phyloP scores from a whole-genome alignment of 2,888 invertebrate species.

The Lasioglossum marginatum region DNA sequence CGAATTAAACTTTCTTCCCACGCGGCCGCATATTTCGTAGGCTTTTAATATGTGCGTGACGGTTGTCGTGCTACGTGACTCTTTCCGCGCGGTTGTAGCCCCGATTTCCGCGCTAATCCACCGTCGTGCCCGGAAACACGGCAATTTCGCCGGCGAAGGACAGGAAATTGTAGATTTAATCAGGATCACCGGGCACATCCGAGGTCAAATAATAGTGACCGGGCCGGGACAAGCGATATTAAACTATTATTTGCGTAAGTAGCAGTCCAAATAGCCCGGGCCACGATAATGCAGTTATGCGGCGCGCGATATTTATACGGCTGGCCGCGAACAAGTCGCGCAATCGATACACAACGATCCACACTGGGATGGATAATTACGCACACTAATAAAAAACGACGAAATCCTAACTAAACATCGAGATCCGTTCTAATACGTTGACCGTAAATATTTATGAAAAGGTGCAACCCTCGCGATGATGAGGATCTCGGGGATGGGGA shows the following conservation, averaged over 20 bases:
- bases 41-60: conserved; percentile 7
- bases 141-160: not conserved
- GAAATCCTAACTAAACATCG: not conserved
- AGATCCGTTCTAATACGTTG: not conserved
- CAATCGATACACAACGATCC: conserved; percentile 38
- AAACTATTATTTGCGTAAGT: conserved; percentile 58
- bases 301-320: conserved; percentile 52
- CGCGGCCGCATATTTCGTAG: conserved; percentile 11
- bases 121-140: not conserved
- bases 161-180: conserved; percentile 45
- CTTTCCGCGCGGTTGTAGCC: not conserved
- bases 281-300: conserved; percentile 53
- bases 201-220: conserved; percentile 50
- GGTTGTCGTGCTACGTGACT: not conserved
- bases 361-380: not conserved
- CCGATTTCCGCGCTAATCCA: conserved; percentile 3
- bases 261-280: conserved; percentile 55
- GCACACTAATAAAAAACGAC: not conserved
- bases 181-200: conserved; percentile 32
- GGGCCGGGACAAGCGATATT: conserved; percentile 43
- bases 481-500: not conserved
- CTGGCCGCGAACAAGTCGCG: conserved; percentile 38
- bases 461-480: too few species aligned
- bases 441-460: too few species aligned
- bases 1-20: conserved; percentile 14